These are phyloP conservation scores for Pelobates fuscus DNA, from an alignment of 2,113 vertebrate species.

Conservation along the genomic window DNA sequence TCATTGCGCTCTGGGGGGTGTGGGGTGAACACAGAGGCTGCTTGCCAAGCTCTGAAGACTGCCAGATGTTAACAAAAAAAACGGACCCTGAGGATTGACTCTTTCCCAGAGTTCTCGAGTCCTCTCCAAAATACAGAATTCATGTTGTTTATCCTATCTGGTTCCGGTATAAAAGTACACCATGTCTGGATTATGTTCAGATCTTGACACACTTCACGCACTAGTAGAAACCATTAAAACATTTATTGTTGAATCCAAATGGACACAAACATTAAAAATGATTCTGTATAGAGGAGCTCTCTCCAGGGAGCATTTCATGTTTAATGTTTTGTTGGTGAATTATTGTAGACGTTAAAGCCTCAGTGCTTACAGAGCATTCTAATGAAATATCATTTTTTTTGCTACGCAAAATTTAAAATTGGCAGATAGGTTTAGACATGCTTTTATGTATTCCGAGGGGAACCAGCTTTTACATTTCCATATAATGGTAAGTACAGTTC, in stretches of 20 bases:
- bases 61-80: conserved; percentile 42
- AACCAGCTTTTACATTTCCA: too few relatives aligned
- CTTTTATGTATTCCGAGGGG: too few relatives aligned
- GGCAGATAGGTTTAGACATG: too few relatives aligned
- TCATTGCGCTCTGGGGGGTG: conserved; percentile 27
- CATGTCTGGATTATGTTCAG: conserved; percentile 23
- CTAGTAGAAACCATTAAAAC: not conserved
- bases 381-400: too few relatives aligned
- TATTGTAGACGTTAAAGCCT: too few relatives aligned
- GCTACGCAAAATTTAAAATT: too few relatives aligned
- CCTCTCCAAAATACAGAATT: conserved; percentile 31
- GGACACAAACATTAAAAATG: too few relatives aligned
- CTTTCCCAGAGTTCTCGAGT: conserved; percentile 3
- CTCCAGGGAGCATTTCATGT: too few relatives aligned
- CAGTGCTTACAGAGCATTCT: too few relatives aligned
- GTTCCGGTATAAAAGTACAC: conserved; percentile 30
- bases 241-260: conserved; percentile 9
- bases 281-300: too few relatives aligned
- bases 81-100: conserved; percentile 1
- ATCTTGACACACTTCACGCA: not conserved
- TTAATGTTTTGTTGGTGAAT: too few relatives aligned
- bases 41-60: conserved; percentile 30
- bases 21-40: conserved; percentile 1
- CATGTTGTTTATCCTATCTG: conserved; percentile 27
- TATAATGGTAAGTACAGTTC: too few relatives aligned